Base-by-base conservation (phyloP, 2,888 invertebrate genomes). In the Hydraecia micacea region DNA sequence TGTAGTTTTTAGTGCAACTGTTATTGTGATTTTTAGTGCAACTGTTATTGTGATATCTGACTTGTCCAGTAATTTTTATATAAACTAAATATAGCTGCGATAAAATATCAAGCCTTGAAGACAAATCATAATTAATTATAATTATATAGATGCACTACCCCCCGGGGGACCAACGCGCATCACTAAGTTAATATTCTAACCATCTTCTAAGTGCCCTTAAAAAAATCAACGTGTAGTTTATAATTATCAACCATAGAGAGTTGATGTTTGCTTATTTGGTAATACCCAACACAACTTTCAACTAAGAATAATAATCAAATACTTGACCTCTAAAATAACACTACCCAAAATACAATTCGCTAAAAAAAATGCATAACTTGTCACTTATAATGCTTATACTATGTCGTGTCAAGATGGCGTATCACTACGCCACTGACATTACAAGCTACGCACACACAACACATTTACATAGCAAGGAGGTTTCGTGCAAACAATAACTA, bases 401-500 rank as follows among this genome's bases (percentile, higher is more conserved):
- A 55, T 11, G 13, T 49, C 65, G 28, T 52, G 36, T 42, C 36
- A 66, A 66, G 60, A 79, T 36, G 15, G 58, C 60, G 28, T 58
- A 70, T 46, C 15, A 21, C 52, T 52, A 78, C 68, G 15, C 62
- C 11, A 7, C 36, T 69, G n/a, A 49, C 66, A 69, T 69, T 39
- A 69, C 52, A 46, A 71, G 18, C 42, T 60, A 39, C 46, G n/a
- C 28, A 52, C 36, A 80, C 25, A 80, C 55, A 84, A 84, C n/a
- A 84, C 55, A 70, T 78, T 69, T 80, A 73, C 68, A 85, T 55
- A 69, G n/a, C 25, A 79, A 84, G 60, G 65, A 49, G 72, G 73
- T 60, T 84, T 28, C 72, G 62, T 32, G 66, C 49, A 67, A 73
- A 76, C 76, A 85, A 76, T 81, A 81, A 81, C 66, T 71, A 75